phyloP scores from a whole-genome alignment of 30 jellyfish, hydroid and myxozoan species.

The Aurelia sp. region DNA sequence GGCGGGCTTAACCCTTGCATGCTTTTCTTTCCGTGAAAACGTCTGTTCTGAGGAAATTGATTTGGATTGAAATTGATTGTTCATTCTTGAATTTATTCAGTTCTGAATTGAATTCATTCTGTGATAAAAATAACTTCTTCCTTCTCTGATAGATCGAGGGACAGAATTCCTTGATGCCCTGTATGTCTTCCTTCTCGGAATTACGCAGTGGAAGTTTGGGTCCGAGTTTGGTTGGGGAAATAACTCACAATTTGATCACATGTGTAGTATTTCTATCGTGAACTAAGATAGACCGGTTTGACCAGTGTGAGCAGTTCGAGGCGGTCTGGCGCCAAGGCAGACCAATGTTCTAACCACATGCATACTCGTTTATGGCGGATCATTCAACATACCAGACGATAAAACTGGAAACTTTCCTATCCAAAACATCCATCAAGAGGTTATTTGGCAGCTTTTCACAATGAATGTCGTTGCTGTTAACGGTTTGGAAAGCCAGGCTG shows the following conservation, averaged over 20 bases:
- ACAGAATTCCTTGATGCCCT: neutral
- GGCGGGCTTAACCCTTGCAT: no score
- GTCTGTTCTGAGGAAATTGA: no score
- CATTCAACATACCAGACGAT: neutral
- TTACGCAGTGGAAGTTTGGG: neutral
- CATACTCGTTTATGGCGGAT: slow-evolving; percentile 29
- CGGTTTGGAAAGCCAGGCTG: slow-evolving; percentile 91
- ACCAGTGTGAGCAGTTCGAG: slow-evolving; percentile 84
- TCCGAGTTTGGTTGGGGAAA: slow-evolving; percentile 60
- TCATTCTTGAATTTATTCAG: no score
- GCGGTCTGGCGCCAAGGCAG: slow-evolving; percentile 85
- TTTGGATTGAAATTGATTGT: no score
- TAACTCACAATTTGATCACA: slow-evolving; percentile 22
- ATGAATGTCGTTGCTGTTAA: slow-evolving; percentile 82
- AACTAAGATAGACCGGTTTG: slow-evolving; percentile 79
- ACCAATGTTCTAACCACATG: slow-evolving; percentile 47
- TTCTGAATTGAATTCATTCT: no score
- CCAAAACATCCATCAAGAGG: no score
- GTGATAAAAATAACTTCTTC: no score
- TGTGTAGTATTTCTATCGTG: slow-evolving; percentile 38
- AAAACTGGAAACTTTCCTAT: neutral
- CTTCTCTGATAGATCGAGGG: no score
- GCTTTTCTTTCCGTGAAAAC: no score
- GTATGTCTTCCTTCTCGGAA: neutral
- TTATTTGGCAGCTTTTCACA: no score